These are phyloP conservation scores for Cheilosia grossa DNA, from an alignment of 2,888 invertebrate species.

Conservation along the genomic window DNA sequence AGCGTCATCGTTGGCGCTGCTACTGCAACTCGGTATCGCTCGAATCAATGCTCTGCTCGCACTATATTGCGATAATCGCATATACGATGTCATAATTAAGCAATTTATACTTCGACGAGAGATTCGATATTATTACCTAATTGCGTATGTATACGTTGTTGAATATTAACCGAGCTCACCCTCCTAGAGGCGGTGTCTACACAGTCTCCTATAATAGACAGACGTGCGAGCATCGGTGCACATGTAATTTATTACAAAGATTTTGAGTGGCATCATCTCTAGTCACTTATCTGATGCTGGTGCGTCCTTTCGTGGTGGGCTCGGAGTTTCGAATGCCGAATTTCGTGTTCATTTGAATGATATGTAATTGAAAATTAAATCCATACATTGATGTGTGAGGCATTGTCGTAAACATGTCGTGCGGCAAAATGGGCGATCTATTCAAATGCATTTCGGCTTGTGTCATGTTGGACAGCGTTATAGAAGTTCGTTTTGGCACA, in stretches of 20 bases:
- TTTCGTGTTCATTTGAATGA: slow-evolving; percentile 2
- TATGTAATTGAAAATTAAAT: slow-evolving; percentile 15
- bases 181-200: not conserved
- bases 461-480: not conserved
- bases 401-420: not conserved
- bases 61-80: slow-evolving; percentile 43
- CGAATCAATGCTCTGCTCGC: slow-evolving; percentile 33
- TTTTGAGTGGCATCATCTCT: slow-evolving; percentile 7
- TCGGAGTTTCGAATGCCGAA: not conserved
- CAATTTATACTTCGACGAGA: slow-evolving; percentile 32
- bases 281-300: slow-evolving; percentile 15
- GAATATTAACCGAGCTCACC: not conserved
- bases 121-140: slow-evolving; percentile 17
- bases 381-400: not conserved
- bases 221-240: not conserved
- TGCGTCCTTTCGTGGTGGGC: not conserved
- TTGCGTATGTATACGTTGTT: not conserved
- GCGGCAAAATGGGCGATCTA: not conserved
- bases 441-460: not conserved
- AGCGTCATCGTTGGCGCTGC: slow-evolving; percentile 2
- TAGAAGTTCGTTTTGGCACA: no score
- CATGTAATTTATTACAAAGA: slow-evolving; percentile 26
- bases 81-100: slow-evolving; percentile 50
- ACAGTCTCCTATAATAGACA: not conserved
- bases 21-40: slow-evolving; percentile 3